Evolutionary conservation across 2,797 vertebrate genomes (phyloP), one percentile per base, ranked within the genome.

Genomic region (Cryptoblepharus egeriae): DNA sequence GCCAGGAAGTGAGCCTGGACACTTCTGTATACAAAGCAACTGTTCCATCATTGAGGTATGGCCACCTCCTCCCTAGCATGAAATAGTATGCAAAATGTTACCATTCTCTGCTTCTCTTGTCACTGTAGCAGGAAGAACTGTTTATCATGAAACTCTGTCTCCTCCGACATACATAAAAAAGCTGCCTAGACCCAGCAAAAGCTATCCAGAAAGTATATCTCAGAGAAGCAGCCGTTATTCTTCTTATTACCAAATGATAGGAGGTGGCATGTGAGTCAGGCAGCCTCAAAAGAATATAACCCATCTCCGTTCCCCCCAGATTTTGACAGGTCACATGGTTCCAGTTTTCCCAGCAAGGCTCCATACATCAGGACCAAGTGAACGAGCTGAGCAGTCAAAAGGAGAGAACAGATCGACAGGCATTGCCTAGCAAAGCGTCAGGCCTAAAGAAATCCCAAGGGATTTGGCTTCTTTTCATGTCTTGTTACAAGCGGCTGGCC

Each of bases 351-450:
- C 39, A 68, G 37, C 35, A 61, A 35, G 30, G 35, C 10, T 30
- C 11, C 0, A 0, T 5, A 75, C 61, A 68, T 61, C 64, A 75
- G 42, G 45, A 70, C 22, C 0, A 64, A 39, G 68, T 55, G 1
- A 79, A 76, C 32, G 58, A 28, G 28, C 37, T 1, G 24, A 3
- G 12, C 55, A 60, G 3, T 1, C 4, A 78, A 2, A 10, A 74
- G 42, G 26, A 74, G 57, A 58, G 20, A 42, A 69, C 42, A 65
- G 16, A 83, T 79, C 45, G 64, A 32, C 37, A 8, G 5, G 30
- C 32, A 76, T 45, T 49, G 79, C 39, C 4, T 26, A 64, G 84
- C 77, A 82, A 83, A 13, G 30, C 37, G 10, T 77, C 32, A 35
- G 45, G 6, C 37, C 45, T 63, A 83, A 77, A 63, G 35, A 16